Evolutionary conservation across 2,888 invertebrate genomes (phyloP), one percentile per base, ranked within the genome.

Genomic region (Limenitis camilla): DNA sequence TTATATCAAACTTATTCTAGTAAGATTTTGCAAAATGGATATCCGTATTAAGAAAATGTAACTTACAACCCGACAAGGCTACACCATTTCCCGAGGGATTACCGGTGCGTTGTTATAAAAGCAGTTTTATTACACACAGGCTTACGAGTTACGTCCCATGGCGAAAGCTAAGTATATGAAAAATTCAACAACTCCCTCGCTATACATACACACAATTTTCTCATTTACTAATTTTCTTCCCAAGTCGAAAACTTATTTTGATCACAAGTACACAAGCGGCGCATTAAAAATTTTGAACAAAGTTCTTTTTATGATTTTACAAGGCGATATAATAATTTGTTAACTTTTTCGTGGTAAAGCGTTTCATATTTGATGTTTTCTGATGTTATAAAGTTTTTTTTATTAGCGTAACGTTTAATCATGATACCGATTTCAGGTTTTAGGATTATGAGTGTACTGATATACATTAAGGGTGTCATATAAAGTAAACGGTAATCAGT

Each of bases 91-190:
- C 43, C 36, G 11, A 7, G 19, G 48, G 44, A 53, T 40, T 49
- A 49, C 44, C 11, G 8, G 30, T 40, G 30, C n/a, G 33, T 44
- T 28, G 32, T 52, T 46, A 53, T 44, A 44, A 62, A 63, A 59
- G 61, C 56, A 58, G 62, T 63, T 61, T 65, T 65, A 67, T 65
- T 62, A 66, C 62, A 56, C 53, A 55, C 61, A 54, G 61, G 40
- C 56, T 58, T 60, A 63, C 59, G 63, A 61, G 61, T 60, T 53
- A 59, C 61, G 56, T 61, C 57, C 56, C 62, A 64, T 60, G 59
- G 60, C 40, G 49, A 30, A 39, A 45, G 35, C 44, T 53, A 40
- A 49, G 32, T 44, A 11, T 49, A 53, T 53, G 41, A 53, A 53
- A 53, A 53, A 49, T 53, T 53, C 49, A 53, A 28, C 36, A 33